These are phyloP conservation scores for Ennomos erosarius DNA, from an alignment of 2,888 invertebrate species.

Conservation along the genomic window DNA sequence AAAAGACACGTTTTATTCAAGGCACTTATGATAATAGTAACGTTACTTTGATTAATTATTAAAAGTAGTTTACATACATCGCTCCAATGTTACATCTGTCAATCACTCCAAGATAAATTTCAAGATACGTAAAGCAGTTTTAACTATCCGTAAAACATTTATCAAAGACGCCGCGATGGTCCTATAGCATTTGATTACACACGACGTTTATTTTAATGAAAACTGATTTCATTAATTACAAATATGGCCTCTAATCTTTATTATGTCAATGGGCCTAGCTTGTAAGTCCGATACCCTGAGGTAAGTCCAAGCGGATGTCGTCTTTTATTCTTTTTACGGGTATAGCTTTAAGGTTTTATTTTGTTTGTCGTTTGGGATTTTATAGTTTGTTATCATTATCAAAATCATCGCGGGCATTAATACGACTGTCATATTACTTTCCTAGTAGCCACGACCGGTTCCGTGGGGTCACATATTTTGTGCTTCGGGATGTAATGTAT, in stretches of 20 bases:
- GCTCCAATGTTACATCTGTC: conserved; percentile 59
- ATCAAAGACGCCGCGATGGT: conserved; percentile 65
- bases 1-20: too few relatives aligned
- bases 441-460: conserved; percentile 52
- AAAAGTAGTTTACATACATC: conserved; percentile 63
- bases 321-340: conserved; percentile 53
- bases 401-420: conserved; percentile 71
- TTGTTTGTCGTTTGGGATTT: conserved; percentile 62
- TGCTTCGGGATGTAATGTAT: conserved; percentile 41
- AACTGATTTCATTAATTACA: conserved; percentile 79
- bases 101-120: conserved; percentile 64
- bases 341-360: conserved; percentile 59
- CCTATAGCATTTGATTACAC: conserved; percentile 55
- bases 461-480: conserved; percentile 44
- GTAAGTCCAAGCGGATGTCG: conserved; percentile 46
- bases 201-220: conserved; percentile 63
- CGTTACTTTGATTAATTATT: conserved; percentile 56
- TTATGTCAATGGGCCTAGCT: conserved; percentile 59
- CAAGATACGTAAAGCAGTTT: conserved; percentile 45
- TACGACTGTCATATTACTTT: conserved; percentile 73
- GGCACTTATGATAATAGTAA: neutral
- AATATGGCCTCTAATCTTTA: conserved; percentile 73
- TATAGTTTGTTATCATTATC: conserved; percentile 75
- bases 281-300: conserved; percentile 39
- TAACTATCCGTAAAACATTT: conserved; percentile 56